These are phyloP conservation scores for Hypothenemus hampei DNA, from an alignment of 1,140 invertebrate genomes.

Conservation along the genomic window DNA sequence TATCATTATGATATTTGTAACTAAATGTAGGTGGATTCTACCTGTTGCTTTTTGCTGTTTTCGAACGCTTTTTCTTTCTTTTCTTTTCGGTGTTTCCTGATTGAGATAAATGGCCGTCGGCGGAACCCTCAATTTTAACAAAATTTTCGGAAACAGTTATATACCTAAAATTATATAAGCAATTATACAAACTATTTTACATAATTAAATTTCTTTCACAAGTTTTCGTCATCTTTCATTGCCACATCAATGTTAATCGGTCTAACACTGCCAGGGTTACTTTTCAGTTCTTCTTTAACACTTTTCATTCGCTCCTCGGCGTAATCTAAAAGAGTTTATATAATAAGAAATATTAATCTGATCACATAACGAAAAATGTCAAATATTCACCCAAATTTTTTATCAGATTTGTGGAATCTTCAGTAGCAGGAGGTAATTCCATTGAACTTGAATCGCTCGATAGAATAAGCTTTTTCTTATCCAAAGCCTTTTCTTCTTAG, in stretches of 20 bases:
- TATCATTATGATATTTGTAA: background rate
- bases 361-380: background rate
- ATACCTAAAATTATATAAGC: slow-evolving; percentile 24
- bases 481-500: slow-evolving; percentile 42
- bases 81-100: slow-evolving; percentile 26
- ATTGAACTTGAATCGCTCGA: slow-evolving; percentile 40
- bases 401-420: too few species aligned
- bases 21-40: slow-evolving; percentile 17
- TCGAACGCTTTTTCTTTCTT: slow-evolving; percentile 42
- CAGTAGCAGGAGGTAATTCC: slow-evolving; percentile 3
- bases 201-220: slow-evolving; percentile 7
- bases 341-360: slow-evolving; percentile 1
- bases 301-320: slow-evolving; percentile 36
- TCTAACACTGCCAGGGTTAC: slow-evolving; percentile 19
- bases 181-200: background rate
- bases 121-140: slow-evolving; percentile 32
- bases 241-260: slow-evolving; percentile 39
- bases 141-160: slow-evolving; percentile 30
- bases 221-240: slow-evolving; percentile 10
- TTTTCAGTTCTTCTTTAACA: slow-evolving; percentile 35
- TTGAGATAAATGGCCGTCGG: slow-evolving; percentile 32
- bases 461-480: slow-evolving; percentile 35
- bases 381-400: slow-evolving; percentile 13
- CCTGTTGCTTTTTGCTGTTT: slow-evolving; percentile 48
- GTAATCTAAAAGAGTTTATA: slow-evolving; percentile 33